A percentile compares a stretch with the other conserved stretches of the same genome.
Evolutionary conservation across 2,888 invertebrate genomes (phyloP).

Genomic region (Azorinus chamasolen): DNA sequence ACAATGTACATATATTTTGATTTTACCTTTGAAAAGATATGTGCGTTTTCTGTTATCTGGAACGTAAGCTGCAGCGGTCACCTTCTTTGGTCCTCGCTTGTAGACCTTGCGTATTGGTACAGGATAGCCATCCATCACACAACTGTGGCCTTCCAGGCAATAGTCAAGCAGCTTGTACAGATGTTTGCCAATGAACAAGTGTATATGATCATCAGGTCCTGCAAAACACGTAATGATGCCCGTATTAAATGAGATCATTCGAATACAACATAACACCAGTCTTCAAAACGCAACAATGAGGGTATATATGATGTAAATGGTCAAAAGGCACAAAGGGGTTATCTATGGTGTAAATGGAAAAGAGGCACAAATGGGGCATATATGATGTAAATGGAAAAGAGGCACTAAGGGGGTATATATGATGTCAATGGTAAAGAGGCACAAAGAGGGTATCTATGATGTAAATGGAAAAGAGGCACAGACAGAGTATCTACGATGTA

Average conservation of each 20-base stretch:
- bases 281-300: too few species aligned
- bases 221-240: constrained; percentile 12
- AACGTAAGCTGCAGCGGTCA: constrained; percentile 76
- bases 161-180: constrained; percentile 66
- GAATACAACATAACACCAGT: constrained; percentile 14
- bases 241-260: not conserved
- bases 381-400: too few species aligned
- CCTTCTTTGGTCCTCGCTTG: constrained; percentile 67
- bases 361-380: too few species aligned
- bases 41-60: constrained; percentile 71
- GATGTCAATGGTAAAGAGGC: too few species aligned
- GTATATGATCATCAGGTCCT: constrained; percentile 72
- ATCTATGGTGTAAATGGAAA: too few species aligned
- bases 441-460: too few species aligned
- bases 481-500: too few species aligned
- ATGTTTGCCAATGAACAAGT: constrained; percentile 63
- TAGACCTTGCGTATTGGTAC: constrained; percentile 69
- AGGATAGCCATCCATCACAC: constrained; percentile 76
- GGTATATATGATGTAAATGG: too few species aligned
- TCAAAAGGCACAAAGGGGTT: too few species aligned
- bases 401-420: too few species aligned
- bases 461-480: too few species aligned
- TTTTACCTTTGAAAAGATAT: constrained; percentile 81
- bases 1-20: too few species aligned
- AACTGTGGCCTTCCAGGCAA: constrained; percentile 39